phyloP scores from a whole-genome alignment of 2,888 invertebrate genomes.

The Dusona sp. region DNA sequence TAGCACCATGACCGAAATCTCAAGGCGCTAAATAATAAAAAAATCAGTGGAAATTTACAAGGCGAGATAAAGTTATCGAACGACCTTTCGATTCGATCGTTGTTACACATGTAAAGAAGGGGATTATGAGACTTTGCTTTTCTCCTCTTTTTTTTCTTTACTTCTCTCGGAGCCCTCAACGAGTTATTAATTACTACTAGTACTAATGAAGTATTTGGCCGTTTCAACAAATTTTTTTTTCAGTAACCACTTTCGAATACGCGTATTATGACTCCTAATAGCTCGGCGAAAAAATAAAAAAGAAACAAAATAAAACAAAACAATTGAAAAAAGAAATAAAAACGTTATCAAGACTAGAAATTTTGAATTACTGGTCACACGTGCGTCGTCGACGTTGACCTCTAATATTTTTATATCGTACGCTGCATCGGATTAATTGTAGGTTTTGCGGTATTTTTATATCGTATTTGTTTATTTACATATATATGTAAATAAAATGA shows the following conservation, averaged over 20 bases:
- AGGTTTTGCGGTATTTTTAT: constrained; percentile 46
- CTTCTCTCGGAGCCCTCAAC: constrained; percentile 57
- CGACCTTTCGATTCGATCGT: constrained; percentile 56
- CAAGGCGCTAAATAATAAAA: constrained; percentile 62
- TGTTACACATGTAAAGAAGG: constrained; percentile 35
- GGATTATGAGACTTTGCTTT: constrained; percentile 60
- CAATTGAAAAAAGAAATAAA: constrained; percentile 41
- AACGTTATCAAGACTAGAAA: constrained; percentile 80
- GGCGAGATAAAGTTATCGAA: constrained; percentile 65
- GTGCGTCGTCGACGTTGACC: constrained; percentile 60
- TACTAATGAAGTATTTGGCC: constrained; percentile 76
- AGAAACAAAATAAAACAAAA: constrained; percentile 47
- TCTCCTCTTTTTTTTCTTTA: background rate
- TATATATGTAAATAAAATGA: constrained; percentile 3
- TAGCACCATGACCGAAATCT: constrained; percentile 79
- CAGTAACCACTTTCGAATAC: constrained; percentile 65
- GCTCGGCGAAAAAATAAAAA: constrained; percentile 72
- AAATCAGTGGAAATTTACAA: constrained; percentile 63
- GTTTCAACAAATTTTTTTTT: constrained; percentile 69
- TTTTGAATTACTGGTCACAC: constrained; percentile 76
- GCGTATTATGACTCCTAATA: constrained; percentile 57
- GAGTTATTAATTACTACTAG: constrained; percentile 67
- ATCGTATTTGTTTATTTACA: constrained; percentile 19
- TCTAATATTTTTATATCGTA: constrained; percentile 64
- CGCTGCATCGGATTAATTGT: constrained; percentile 49